Evolutionary conservation across 2,888 invertebrate genomes (phyloP).

Genomic region (Pachymerium ferrugineum): DNA sequence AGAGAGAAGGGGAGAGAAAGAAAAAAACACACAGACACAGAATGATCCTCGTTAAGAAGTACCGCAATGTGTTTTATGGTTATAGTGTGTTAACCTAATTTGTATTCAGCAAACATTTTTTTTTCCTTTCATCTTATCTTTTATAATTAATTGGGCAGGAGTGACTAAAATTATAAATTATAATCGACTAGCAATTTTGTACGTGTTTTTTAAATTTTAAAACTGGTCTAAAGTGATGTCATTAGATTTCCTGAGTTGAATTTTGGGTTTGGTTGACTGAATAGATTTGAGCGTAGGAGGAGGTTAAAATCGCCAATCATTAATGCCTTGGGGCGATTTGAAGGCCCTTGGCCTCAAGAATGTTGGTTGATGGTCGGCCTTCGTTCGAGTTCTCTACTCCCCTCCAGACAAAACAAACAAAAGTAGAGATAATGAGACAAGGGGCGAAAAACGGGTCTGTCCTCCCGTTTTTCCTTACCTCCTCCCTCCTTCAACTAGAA

Average conservation of each 20-base stretch:
- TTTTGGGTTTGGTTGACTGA: too few species aligned
- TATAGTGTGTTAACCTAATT: too few species aligned
- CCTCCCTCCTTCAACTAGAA: too few species aligned
- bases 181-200: too few species aligned
- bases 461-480: background rate
- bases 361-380: background rate
- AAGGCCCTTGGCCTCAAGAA: background rate
- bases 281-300: background rate
- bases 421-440: background rate
- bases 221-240: background rate
- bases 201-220: background rate
- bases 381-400: background rate
- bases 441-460: background rate
- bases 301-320: background rate
- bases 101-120: too few species aligned
- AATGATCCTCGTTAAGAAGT: too few species aligned
- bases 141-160: too few species aligned
- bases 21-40: too few species aligned
- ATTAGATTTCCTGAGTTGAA: background rate
- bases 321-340: background rate
- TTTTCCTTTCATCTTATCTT: too few species aligned
- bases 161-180: too few species aligned
- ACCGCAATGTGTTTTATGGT: too few species aligned
- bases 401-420: background rate
- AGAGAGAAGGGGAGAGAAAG: too few species aligned